A percentile compares a stretch with the other conserved stretches of the same genome.
Evolutionary conservation across 1,140 invertebrate species (phyloP).

Genomic region (Telenomus remus): DNA sequence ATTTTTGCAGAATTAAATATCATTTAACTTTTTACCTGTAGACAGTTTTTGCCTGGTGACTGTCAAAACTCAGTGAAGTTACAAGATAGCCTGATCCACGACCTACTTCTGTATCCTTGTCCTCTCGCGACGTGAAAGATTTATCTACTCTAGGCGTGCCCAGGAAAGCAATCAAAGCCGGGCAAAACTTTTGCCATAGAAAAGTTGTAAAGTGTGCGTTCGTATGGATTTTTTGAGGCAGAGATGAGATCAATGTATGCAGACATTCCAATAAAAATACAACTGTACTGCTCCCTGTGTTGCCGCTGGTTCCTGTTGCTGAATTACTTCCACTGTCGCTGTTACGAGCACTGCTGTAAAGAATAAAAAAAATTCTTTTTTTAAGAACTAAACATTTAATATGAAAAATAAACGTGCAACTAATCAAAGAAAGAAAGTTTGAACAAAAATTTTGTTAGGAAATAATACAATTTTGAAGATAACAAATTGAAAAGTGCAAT

Average conservation of each 20-base stretch:
- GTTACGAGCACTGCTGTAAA: constrained; percentile 62
- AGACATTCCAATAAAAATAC: constrained; percentile 91
- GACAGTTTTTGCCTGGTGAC: constrained; percentile 88
- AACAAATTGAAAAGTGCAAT: no score
- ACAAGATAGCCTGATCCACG: constrained; percentile 83
- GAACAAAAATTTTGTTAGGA: not conserved
- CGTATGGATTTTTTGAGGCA: constrained; percentile 86
- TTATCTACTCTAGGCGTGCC: constrained; percentile 87
- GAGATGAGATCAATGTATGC: constrained; percentile 86
- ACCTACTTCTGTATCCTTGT: constrained; percentile 78
- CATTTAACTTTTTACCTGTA: constrained; percentile 81
- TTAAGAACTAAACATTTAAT: no score
- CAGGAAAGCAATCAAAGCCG: constrained; percentile 88
- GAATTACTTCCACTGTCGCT: constrained; percentile 73
- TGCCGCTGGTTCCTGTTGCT: constrained; percentile 70
- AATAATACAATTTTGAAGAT: not conserved
- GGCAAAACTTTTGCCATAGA: constrained; percentile 94
- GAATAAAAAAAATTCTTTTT: not conserved
- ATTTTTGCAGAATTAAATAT: no score
- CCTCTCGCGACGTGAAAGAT: constrained; percentile 81
- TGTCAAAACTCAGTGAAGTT: constrained; percentile 84
- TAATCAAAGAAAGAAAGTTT: not conserved
- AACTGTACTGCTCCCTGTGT: constrained; percentile 79
- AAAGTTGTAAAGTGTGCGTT: constrained; percentile 90
- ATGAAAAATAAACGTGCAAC: no score